A percentile compares a stretch with the other conserved stretches of the same genome.
These are phyloP conservation scores for Orchesella flavescens DNA, from an alignment of 2,888 invertebrate genomes.

Conservation along the genomic window DNA sequence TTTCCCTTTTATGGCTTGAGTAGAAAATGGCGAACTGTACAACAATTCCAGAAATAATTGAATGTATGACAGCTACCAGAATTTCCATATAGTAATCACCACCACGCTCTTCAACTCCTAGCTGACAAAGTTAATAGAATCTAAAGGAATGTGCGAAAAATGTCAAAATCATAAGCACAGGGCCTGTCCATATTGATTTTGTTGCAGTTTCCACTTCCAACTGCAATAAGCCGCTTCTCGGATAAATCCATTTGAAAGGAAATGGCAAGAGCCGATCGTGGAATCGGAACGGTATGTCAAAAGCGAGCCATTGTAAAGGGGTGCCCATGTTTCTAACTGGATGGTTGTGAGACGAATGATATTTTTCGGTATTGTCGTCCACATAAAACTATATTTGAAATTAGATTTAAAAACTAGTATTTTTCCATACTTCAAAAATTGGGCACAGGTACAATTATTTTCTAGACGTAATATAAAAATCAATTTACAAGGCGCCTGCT, in stretches of 20 bases:
- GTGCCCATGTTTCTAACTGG: slow-evolving; percentile 40
- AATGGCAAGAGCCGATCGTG: slow-evolving; percentile 22
- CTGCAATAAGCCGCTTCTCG: background rate
- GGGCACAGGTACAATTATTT: no score
- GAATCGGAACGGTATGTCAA: slow-evolving; percentile 14
- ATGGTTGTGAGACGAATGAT: no score
- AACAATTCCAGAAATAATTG: background rate
- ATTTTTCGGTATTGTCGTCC: no score
- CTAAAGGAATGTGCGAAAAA: background rate
- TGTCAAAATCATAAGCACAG: background rate
- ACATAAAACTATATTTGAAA: no score
- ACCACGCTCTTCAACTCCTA: background rate
- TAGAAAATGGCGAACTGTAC: background rate
- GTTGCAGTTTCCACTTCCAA: no score
- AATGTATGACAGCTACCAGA: background rate
- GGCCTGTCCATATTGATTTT: slow-evolving; percentile 2
- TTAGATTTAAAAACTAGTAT: no score
- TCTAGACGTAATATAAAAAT: no score
- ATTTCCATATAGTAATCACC: slow-evolving; percentile 7
- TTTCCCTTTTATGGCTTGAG: background rate
- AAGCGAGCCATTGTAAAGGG: slow-evolving; percentile 19
- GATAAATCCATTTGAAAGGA: slow-evolving; percentile 13
- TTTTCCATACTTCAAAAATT: no score
- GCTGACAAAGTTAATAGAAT: background rate
- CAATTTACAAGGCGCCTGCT: no score